These are phyloP conservation scores for Labroides dimidiatus DNA, from an alignment of 2,797 vertebrate genomes.

Conservation along the genomic window DNA sequence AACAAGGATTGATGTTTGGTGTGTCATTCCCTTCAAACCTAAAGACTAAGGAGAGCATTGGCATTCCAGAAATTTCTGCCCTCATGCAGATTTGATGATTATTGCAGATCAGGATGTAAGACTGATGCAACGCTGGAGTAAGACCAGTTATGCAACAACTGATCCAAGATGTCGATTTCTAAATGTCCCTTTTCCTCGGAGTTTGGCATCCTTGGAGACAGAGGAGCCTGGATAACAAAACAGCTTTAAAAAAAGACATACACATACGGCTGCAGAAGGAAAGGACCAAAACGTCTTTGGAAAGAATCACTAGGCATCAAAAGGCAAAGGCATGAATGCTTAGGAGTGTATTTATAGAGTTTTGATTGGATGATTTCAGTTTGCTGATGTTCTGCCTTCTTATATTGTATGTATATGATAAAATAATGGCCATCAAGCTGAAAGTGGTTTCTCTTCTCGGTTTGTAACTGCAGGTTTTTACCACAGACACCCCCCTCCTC, in stretches of 20 bases:
- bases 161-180: conserved; percentile 31
- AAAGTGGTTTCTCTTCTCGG: conserved; percentile 43
- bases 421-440: conserved; percentile 38
- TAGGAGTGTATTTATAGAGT: conserved; percentile 8
- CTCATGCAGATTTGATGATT: neutral
- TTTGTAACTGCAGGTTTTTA: too few species aligned
- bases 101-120: neutral
- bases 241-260: conserved; percentile 11
- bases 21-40: too few species aligned
- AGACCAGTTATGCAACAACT: conserved; percentile 16
- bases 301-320: conserved; percentile 7
- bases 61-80: neutral
- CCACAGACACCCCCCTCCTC: too few species aligned
- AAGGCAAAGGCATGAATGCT: conserved; percentile 12
- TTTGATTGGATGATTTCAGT: conserved; percentile 4
- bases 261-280: neutral
- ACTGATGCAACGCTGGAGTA: conserved; percentile 3
- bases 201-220: neutral
- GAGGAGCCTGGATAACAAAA: neutral
- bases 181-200: neutral
- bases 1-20: neutral
- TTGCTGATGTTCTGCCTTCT: conserved; percentile 52
- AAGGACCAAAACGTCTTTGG: neutral
- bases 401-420: conserved; percentile 30
- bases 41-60: too few species aligned